Conservation (phyloP, 2,113 vertebrate species). For the Variabilichromis moorii region DNA sequence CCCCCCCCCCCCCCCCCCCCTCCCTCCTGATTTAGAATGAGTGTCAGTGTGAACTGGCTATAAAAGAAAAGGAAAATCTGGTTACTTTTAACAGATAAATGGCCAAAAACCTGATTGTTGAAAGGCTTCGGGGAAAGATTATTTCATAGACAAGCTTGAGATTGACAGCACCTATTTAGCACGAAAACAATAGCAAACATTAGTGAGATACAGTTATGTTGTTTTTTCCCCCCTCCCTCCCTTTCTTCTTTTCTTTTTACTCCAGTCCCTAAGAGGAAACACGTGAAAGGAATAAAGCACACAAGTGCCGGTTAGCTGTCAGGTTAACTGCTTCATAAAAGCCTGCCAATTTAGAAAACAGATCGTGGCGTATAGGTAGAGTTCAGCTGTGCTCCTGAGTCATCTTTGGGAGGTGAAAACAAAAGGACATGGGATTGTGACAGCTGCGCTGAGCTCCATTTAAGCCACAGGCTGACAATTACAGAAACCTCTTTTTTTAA, state of each 20-base stretch:
- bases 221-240: not conserved
- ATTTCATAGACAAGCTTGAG: not conserved
- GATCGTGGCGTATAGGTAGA: not conserved
- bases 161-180: not conserved
- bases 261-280: not conserved
- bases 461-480: not conserved
- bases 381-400: not conserved
- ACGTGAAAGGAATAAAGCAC: conserved; percentile 6
- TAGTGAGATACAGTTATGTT: not conserved
- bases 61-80: conserved; percentile 35
- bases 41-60: conserved; percentile 32
- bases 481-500: not conserved
- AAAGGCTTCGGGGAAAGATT: not conserved
- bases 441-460: conserved; percentile 10
- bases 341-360: conserved; percentile 37
- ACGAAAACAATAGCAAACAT: not conserved
- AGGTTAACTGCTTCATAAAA: conserved; percentile 52
- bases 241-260: not conserved
- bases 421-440: not conserved
- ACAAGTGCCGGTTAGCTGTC: conserved; percentile 12
- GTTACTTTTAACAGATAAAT: conserved; percentile 37
- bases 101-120: conserved; percentile 12
- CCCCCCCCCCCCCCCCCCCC: too few species aligned
- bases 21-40: not conserved
- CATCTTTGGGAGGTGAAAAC: not conserved